Evolutionary conservation across 64 coral and sea anemone species (phyloP).

Genomic region (Porites australiensis): DNA sequence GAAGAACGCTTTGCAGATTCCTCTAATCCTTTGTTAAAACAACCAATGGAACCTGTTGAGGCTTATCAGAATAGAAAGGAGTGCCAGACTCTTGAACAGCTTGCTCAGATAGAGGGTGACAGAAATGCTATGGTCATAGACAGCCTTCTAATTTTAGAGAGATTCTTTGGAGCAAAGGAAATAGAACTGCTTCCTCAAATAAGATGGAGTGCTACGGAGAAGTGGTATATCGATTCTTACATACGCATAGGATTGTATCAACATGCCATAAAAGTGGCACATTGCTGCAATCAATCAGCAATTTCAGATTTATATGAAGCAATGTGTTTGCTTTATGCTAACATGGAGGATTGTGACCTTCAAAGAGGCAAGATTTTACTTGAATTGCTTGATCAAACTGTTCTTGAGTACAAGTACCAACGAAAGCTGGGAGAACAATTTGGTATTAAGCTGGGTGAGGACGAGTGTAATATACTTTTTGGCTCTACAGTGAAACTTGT

Average conservation of each 20-base stretch:
- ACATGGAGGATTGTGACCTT: no score
- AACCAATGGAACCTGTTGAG: conserved; percentile 2
- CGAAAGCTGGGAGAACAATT: no score
- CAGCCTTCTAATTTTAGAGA: conserved; percentile 41
- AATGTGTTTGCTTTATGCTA: no score
- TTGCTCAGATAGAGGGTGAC: conserved; percentile 25
- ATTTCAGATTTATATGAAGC: no score
- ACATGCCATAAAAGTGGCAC: no score
- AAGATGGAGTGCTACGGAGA: conserved; percentile 6
- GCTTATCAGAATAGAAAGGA: conserved; percentile 49
- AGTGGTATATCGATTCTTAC: conserved; percentile 21
- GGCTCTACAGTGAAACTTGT: no score
- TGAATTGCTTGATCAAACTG: no score
- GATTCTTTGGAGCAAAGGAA: conserved; percentile 28
- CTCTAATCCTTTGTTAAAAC: neutral
- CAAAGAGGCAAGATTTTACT: no score
- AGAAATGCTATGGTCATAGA: conserved; percentile 25
- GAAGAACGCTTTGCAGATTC: conserved; percentile 5
- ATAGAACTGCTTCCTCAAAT: neutral
- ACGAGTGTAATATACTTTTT: no score
- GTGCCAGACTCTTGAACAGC: conserved; percentile 25
- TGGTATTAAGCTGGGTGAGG: no score
- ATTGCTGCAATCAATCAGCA: no score
- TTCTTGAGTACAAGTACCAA: no score
- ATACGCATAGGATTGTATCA: neutral